These are phyloP conservation scores for Drosophila ezoana DNA, from an alignment of 2,888 invertebrate species.

Conservation along the genomic window DNA sequence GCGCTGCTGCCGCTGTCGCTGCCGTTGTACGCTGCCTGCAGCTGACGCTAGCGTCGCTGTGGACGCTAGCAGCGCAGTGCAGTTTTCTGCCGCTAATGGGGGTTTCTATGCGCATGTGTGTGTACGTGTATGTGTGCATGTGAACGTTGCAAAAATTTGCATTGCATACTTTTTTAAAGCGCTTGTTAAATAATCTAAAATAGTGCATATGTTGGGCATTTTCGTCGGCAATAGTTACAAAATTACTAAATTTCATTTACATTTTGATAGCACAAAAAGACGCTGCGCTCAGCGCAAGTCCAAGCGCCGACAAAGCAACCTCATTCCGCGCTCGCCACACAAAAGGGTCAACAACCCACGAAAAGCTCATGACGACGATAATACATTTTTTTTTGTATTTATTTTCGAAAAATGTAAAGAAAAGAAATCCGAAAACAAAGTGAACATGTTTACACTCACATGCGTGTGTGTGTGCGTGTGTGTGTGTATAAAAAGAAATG, in stretches of 20 bases:
- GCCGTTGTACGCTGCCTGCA: conserved; percentile 33
- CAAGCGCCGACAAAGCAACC: conserved; percentile 63
- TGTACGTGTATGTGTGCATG: conserved; percentile 13
- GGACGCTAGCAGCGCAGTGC: conserved; percentile 57
- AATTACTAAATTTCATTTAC: conserved; percentile 28
- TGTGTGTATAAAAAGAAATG: conserved; percentile 49
- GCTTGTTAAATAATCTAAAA: conserved; percentile 32
- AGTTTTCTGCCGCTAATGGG: conserved; percentile 32
- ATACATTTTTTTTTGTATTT: conserved; percentile 14
- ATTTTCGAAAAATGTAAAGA: conserved; percentile 66
- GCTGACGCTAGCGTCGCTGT: conserved; percentile 32
- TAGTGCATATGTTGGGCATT: conserved; percentile 12
- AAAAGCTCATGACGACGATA: conserved; percentile 64
- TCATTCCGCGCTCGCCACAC: conserved; percentile 60
- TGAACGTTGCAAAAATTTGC: conserved; percentile 33
- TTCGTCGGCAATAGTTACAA: conserved; percentile 30
- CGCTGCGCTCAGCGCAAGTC: conserved; percentile 55
- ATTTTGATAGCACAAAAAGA: conserved; percentile 31
- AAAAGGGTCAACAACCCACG: conserved; percentile 73
- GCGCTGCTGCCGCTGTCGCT: conserved; percentile 34
- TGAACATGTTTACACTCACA: conserved; percentile 20
- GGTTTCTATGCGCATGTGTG: conserved; percentile 13
- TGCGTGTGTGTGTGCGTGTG: conserved; percentile 6
- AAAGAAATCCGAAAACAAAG: conserved; percentile 73
- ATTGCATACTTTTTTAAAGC: conserved; percentile 66